phyloP scores from a whole-genome alignment of 2,797 vertebrate species.

The Scyliorhinus canicula region DNA sequence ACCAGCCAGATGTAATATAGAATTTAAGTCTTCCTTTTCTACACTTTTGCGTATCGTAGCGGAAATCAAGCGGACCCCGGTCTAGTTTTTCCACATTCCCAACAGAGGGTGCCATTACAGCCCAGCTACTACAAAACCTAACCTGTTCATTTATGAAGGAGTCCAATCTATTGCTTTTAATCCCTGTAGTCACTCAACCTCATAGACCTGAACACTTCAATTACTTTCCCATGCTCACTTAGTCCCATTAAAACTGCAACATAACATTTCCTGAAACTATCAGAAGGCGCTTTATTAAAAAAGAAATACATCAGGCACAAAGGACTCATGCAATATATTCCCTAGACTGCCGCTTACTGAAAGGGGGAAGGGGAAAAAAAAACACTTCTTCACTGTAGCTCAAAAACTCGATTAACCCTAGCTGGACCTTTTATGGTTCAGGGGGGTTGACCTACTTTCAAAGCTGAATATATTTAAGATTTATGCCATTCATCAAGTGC shows the following conservation, averaged over 20 bases:
- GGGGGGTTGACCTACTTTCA: background rate
- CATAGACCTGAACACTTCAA: background rate
- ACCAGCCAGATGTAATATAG: background rate
- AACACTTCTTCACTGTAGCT: background rate
- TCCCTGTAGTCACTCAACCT: background rate
- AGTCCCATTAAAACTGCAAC: background rate
- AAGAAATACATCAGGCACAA: background rate
- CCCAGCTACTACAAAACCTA: background rate
- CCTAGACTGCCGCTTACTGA: background rate
- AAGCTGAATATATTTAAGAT: background rate
- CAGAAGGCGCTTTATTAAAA: background rate
- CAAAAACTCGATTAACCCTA: background rate
- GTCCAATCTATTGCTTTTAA: background rate
- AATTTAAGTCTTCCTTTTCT: background rate
- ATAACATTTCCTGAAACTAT: background rate
- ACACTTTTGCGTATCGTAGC: background rate
- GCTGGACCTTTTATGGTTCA: background rate
- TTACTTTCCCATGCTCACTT: background rate
- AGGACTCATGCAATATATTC: background rate
- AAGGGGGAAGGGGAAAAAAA: background rate
- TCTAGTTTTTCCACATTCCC: background rate
- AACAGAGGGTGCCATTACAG: background rate
- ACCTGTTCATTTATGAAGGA: background rate
- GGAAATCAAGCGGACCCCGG: background rate
- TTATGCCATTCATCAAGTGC: background rate